Percentiles rank a stretch among this genome's conserved stretches.
These are phyloP conservation scores for Sarcophaga caerulescens DNA, from an alignment of 2,888 invertebrate species.

Conservation along the genomic window DNA sequence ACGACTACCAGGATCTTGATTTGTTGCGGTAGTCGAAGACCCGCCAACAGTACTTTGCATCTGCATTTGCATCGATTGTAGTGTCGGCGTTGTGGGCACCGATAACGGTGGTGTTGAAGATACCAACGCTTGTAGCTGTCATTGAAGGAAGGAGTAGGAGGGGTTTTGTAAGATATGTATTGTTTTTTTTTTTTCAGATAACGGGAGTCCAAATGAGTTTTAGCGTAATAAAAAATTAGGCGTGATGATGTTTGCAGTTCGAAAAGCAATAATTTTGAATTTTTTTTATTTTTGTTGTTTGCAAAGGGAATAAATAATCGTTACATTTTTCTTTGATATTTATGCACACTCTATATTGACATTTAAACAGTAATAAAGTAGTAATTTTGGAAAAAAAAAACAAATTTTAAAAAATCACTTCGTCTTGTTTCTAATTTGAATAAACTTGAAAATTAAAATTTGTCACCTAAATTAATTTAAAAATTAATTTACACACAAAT, in stretches of 20 bases:
- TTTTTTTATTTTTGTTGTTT: not conserved
- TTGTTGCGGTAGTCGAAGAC: constrained; percentile 64
- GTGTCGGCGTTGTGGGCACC: constrained; percentile 79
- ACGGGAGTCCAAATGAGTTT: constrained; percentile 37
- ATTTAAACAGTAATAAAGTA: constrained; percentile 42
- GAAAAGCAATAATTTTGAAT: not conserved
- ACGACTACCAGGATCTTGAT: constrained; percentile 76
- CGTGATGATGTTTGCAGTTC: constrained; percentile 17
- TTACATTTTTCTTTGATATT: constrained; percentile 58
- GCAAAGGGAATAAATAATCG: constrained; percentile 21
- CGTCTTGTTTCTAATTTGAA: too few species aligned
- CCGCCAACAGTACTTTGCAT: constrained; percentile 76
- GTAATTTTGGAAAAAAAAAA: not conserved
- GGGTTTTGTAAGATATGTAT: constrained; percentile 36
- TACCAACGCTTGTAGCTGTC: constrained; percentile 81
- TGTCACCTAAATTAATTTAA: too few species aligned
- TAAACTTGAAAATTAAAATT: too few species aligned
- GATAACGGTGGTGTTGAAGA: constrained; percentile 80
- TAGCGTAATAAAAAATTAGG: constrained; percentile 20
- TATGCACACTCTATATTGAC: not conserved
- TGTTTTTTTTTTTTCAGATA: constrained; percentile 24
- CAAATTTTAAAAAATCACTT: too few species aligned
- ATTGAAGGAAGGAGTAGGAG: constrained; percentile 52
- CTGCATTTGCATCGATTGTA: constrained; percentile 80
- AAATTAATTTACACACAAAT: too few species aligned